Percentiles rank a stretch among this genome's conserved stretches.
phyloP scores from a whole-genome alignment of 2,113 vertebrate species.

The Osmerus eperlanus region DNA sequence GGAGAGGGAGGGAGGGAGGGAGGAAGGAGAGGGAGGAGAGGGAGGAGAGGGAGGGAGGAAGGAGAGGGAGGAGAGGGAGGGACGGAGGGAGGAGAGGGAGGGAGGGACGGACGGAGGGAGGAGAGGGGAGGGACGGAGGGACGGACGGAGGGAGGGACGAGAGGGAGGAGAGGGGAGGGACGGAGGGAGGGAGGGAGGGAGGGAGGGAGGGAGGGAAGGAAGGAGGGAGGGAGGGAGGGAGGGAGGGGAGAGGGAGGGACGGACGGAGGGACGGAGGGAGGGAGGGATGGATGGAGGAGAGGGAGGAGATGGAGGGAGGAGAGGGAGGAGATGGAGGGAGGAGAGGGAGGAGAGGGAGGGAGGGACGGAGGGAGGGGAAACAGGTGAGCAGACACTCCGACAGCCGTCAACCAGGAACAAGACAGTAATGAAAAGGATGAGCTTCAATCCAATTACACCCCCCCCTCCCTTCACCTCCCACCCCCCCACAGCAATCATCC shows the following conservation, averaged over 20 bases:
- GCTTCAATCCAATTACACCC: conserved; percentile 22
- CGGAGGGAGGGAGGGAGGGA: background rate
- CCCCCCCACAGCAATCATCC: background rate
- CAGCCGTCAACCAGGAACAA: background rate
- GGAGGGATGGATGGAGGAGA: background rate
- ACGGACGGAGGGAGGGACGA: background rate
- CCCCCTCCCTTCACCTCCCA: background rate
- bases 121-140: background rate
- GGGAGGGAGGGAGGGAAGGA: no score
- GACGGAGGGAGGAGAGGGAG: background rate
- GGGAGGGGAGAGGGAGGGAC: background rate
- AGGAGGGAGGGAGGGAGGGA: background rate
- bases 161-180: background rate
- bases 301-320: background rate
- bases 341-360: background rate
- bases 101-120: background rate
- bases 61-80: no score
- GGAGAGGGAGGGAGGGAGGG: background rate
- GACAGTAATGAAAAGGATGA: conserved; percentile 4
- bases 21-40: no score
- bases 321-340: no score
- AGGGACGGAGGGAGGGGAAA: background rate
- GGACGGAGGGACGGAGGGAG: background rate
- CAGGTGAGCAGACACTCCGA: conserved; percentile 4
- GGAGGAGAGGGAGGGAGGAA: background rate